Evolutionary conservation across 64 coral and sea anemone genomes (phyloP).

Genomic region (Dendrophyllia cribrosa): DNA sequence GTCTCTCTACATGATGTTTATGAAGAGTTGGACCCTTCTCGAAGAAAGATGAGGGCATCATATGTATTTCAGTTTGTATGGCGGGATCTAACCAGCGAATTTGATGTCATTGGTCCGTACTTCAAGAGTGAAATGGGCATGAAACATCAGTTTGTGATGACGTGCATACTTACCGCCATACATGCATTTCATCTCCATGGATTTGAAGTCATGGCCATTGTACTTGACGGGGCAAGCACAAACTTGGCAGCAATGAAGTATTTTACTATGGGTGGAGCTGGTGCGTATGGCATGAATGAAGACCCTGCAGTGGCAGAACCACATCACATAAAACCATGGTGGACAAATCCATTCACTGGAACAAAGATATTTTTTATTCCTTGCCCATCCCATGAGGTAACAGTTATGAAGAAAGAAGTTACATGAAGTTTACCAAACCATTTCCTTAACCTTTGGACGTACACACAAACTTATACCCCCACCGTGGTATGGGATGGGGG

Average conservation of each 20-base stretch:
- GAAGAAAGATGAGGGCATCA: neutral
- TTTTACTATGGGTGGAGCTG: neutral
- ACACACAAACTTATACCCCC: too few species aligned
- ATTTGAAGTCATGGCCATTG: neutral
- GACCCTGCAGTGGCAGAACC: neutral
- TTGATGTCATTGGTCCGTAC: slow-evolving; percentile 8
- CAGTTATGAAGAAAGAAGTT: neutral
- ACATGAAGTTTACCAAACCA: too few species aligned
- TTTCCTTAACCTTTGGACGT: too few species aligned
- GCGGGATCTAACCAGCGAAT: neutral
- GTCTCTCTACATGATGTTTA: slow-evolving; percentile 4
- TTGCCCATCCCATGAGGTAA: slow-evolving; percentile 50
- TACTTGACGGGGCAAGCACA: neutral
- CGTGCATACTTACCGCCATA: neutral
- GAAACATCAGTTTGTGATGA: neutral
- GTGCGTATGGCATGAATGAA: neutral
- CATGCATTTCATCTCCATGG: neutral
- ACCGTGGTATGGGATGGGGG: too few species aligned
- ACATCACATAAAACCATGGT: neutral
- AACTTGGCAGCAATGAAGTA: slow-evolving; percentile 16
- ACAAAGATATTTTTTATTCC: neutral
- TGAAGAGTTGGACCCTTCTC: neutral
- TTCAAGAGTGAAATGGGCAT: neutral
- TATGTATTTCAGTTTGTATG: neutral
- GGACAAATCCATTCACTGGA: neutral